Percentiles rank a stretch among this genome's conserved stretches.
phyloP scores from a whole-genome alignment of 2,113 vertebrate species.

The Suricata suricatta region DNA sequence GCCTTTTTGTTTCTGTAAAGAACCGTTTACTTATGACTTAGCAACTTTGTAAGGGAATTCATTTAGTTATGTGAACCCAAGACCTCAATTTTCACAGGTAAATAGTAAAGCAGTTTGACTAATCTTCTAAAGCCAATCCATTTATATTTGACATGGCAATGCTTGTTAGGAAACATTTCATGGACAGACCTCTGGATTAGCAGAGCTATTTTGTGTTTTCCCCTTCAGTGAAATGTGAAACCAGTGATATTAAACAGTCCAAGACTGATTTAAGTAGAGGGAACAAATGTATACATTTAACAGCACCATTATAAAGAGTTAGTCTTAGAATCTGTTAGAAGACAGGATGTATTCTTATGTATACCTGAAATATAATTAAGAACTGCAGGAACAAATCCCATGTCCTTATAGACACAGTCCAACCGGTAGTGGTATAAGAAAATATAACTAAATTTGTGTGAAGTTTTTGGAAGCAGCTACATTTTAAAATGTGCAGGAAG shows the following conservation, averaged over 20 bases:
- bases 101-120: slow-evolving; percentile 64
- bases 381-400: neutral
- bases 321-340: neutral
- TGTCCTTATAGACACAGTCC: neutral
- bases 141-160: slow-evolving; percentile 57
- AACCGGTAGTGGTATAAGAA: neutral
- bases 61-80: slow-evolving; percentile 58
- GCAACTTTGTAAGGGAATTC: slow-evolving; percentile 11
- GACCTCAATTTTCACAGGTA: slow-evolving; percentile 77
- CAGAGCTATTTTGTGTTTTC: slow-evolving; percentile 7
- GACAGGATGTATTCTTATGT: neutral
- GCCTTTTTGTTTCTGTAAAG: neutral
- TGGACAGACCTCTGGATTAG: neutral
- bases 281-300: neutral
- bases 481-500: neutral
- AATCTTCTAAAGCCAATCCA: slow-evolving; percentile 61
- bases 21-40: neutral
- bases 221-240: slow-evolving; percentile 14
- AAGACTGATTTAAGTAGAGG: neutral
- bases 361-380: neutral
- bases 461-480: neutral
- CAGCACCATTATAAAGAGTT: neutral
- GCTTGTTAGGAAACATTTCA: slow-evolving; percentile 66
- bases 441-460: neutral
- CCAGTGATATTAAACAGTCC: neutral